These are phyloP conservation scores for Sebastes ruberrimus DNA, from an alignment of 2,797 vertebrate species.

Conservation along the genomic window DNA sequence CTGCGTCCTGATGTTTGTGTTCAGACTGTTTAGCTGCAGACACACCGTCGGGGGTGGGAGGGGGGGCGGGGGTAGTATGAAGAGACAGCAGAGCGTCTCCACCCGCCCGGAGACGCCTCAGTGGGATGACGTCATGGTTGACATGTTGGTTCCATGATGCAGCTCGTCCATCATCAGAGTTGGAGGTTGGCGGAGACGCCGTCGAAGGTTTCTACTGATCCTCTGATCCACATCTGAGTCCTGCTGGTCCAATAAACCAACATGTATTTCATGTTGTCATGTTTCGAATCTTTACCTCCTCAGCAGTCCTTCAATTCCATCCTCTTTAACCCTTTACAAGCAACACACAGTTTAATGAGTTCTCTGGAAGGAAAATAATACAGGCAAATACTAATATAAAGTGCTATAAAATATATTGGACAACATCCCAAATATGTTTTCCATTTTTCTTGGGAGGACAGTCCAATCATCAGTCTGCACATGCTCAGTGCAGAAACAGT, in stretches of 20 bases:
- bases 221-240: not conserved
- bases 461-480: no score
- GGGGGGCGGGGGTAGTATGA: not conserved
- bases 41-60: not conserved
- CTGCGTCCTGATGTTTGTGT: slow-evolving; percentile 15
- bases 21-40: slow-evolving; percentile 2
- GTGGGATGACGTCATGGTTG: slow-evolving; percentile 54
- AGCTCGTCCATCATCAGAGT: not conserved
- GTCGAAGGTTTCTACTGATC: not conserved
- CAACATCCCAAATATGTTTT: no score
- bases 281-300: no score
- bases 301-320: no score
- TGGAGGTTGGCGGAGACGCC: not conserved
- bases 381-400: no score
- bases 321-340: no score
- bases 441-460: no score
- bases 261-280: not conserved
- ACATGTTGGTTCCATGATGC: slow-evolving; percentile 53
- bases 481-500: no score
- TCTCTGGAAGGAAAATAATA: no score
- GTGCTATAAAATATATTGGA: not conserved
- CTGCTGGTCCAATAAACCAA: not conserved
- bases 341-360: no score
- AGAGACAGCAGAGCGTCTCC: no score
- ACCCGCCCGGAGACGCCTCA: slow-evolving; percentile 16